Base-by-base conservation (phyloP, 2,113 vertebrate genomes). In the Brachyistius frenatus region DNA sequence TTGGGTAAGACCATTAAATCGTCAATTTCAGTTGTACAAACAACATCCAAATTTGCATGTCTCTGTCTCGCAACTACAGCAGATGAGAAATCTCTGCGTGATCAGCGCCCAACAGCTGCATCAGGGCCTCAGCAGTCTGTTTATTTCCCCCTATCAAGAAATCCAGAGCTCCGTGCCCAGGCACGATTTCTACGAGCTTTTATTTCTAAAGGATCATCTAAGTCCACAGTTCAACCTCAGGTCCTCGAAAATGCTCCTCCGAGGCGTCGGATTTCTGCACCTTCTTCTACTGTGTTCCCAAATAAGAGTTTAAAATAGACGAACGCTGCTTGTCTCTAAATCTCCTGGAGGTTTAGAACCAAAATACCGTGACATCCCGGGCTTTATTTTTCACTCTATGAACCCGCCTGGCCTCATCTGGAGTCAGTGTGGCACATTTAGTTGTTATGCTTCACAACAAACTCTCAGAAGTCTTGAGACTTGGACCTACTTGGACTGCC, bases 281-380 rank as follows among this genome's bases (percentile, higher is more conserved):
- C 33, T 33, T 36, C 50, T 33, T 36, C 15, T 44, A 66, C 13
- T 54, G 55, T 35, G 37, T 37, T 36, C 36, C 15, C 53, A 52
- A 54, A 44, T 10, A 4, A 7, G 15, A 7, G 47, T 53, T 62
- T 52, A 73, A 62, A 73, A 62, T 73, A n/a, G 30, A 32, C 37
- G 16, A 9, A 23, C 36, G 8, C 62, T 78, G 55, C 44, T 36
- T 5, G 1, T 44, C 35, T 50, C 30, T 60, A 69, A 50, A 36
- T n/a, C 72, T 66, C 53, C 49, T 14, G 2, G 33, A 16, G 69
- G 39, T 56, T 61, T 55, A 11, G 23, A 32, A 55, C 62, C 37
- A 60, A 47, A 54, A 47, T 61, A 61, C 23, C 23, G 23, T 23
- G 23, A 23, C 11, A 44, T 62, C 63, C 46, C 3, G 46, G 32